Evolutionary conservation across 2,888 invertebrate genomes (phyloP).

Genomic region (Arge pagana): DNA sequence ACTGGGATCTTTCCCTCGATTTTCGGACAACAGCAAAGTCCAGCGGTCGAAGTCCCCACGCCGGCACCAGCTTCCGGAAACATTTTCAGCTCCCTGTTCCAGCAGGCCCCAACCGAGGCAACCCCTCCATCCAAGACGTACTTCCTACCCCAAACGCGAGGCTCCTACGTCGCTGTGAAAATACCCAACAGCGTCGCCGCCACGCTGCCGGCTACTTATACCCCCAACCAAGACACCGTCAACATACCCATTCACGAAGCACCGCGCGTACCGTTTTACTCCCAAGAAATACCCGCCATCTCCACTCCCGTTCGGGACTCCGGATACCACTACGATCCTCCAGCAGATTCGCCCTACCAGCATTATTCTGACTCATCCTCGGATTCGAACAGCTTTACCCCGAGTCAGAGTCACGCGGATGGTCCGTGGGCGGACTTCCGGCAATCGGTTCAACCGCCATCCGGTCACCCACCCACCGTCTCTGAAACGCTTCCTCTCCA

Average conservation of each 20-base stretch:
- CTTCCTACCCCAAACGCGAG: conserved; percentile 28
- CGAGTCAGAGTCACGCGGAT: neutral
- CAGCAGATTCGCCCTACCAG: no score
- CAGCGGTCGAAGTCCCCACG: neutral
- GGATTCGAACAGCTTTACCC: neutral
- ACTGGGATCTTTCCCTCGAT: conserved; percentile 17
- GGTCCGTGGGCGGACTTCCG: neutral
- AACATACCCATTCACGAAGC: conserved; percentile 11
- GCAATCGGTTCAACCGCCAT: neutral
- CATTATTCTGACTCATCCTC: no score
- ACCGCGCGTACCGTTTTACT: conserved; percentile 6
- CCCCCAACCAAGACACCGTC: neutral
- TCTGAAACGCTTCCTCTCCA: no score
- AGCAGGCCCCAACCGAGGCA: neutral
- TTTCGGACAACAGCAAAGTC: conserved; percentile 2
- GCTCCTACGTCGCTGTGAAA: conserved; percentile 25
- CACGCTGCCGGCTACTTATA: neutral
- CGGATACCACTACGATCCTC: neutral
- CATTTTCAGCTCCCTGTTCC: conserved; percentile 11
- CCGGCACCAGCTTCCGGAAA: conserved; percentile 1
- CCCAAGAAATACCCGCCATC: neutral
- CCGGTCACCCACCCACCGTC: no score
- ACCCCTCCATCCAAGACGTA: conserved; percentile 10
- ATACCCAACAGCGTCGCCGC: conserved; percentile 5
- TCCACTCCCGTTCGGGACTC: neutral